These are phyloP conservation scores for Sesamia nonagrioides DNA, from an alignment of 1,140 invertebrate species.

Conservation along the genomic window DNA sequence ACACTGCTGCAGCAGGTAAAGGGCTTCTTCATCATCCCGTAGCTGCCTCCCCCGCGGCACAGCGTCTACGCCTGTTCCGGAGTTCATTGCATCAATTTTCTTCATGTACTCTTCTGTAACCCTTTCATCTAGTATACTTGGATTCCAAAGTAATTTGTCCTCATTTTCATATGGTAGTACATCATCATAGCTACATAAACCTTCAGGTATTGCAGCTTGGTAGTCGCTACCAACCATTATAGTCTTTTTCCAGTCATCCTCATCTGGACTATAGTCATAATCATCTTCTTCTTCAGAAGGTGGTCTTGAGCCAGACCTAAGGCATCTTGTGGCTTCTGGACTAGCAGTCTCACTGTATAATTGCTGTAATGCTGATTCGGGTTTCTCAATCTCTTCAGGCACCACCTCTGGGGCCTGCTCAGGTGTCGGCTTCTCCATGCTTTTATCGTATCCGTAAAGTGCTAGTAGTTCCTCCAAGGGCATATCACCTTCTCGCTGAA, in stretches of 20 bases:
- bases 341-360: conserved; percentile 77
- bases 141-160: conserved; percentile 98
- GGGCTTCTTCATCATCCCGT: conserved; percentile 97
- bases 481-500: conserved; percentile 97
- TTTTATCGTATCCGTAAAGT: conserved; percentile 92
- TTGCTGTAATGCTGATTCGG: conserved; percentile 78
- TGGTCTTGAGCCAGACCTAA: conserved; percentile 82
- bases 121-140: conserved; percentile 91
- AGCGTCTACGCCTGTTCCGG: conserved; percentile 88
- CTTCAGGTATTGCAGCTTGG: conserved; percentile 97
- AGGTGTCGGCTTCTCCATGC: conserved; percentile 86
- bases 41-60: conserved; percentile 93
- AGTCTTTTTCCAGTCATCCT: conserved; percentile 94
- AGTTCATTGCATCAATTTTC: conserved; percentile 88
- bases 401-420: conserved; percentile 86
- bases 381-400: conserved; percentile 82
- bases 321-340: conserved; percentile 78
- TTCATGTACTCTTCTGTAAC: conserved; percentile 94
- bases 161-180: conserved; percentile 98
- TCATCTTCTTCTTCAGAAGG: conserved; percentile 91
- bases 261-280: conserved; percentile 92
- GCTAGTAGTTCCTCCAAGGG: conserved; percentile 97
- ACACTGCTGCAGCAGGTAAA: conserved; percentile 97
- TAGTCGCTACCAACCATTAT: conserved; percentile 98
- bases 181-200: conserved; percentile 96